phyloP scores from a whole-genome alignment of 2,113 vertebrate species.

The Corythornis vintsioides region DNA sequence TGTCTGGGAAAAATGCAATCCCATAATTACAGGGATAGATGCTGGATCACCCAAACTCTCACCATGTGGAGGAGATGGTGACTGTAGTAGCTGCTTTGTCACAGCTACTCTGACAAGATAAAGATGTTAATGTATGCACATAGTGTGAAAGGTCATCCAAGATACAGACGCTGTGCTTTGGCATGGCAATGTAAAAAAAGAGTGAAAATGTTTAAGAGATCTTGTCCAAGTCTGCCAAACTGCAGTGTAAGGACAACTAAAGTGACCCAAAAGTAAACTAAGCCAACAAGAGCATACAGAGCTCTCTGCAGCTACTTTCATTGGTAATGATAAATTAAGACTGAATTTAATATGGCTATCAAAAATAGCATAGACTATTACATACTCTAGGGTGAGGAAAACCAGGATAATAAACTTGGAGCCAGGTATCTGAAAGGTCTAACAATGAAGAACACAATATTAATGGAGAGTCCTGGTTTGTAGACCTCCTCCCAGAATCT shows the following conservation, averaged over 20 bases:
- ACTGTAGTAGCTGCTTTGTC: not conserved
- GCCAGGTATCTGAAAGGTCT: too few relatives aligned
- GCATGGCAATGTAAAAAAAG: not conserved
- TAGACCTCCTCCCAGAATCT: too few relatives aligned
- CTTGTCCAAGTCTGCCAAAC: not conserved
- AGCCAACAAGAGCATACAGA: not conserved
- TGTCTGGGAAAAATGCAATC: not conserved
- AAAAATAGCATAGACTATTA: too few relatives aligned
- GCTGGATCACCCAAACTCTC: not conserved
- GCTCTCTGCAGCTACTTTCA: not conserved
- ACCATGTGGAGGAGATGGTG: not conserved
- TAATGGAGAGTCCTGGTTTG: too few relatives aligned
- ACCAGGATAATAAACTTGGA: too few relatives aligned
- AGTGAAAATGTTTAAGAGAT: not conserved
- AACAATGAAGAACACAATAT: too few relatives aligned
- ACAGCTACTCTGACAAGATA: not conserved
- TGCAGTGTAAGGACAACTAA: too few relatives aligned
- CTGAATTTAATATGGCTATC: not conserved
- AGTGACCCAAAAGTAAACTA: not conserved
- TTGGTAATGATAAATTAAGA: not conserved
- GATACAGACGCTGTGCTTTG: not conserved
- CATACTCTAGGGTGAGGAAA: too few relatives aligned
- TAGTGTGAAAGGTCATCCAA: not conserved
- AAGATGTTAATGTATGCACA: not conserved
- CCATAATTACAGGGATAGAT: not conserved